Base-by-base conservation (phyloP, 2,113 vertebrate species). In the Lagopus muta region DNA sequence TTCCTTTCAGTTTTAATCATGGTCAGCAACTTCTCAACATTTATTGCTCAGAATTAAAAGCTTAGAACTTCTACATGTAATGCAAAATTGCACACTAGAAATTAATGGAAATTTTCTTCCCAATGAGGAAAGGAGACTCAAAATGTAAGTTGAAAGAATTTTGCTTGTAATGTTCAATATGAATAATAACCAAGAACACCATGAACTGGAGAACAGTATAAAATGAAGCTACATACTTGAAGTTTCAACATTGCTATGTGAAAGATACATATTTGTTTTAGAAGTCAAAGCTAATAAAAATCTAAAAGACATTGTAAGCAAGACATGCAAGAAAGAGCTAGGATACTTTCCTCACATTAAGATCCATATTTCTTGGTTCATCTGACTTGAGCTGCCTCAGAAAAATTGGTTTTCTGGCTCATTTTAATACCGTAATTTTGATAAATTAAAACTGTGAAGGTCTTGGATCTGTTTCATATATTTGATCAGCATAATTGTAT, bases 401-500 rank as follows among this genome's bases (percentile, higher is more conserved):
- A 66, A 78, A 13, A 65, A 42, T 15, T 55, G 15, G 0, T 74
- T 93, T 88, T 52, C 50, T 80, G 73, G 13, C 6, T 92, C 60
- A 42, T 42, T 88, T 82, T 74, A 82, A 83, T 81, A 71, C 12
- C 38, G 8, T 70, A 72, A 88, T 93, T 85, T 91, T 92, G 38
- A 74, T 61, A 79, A 58, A 89, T 93, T 92, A 88, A 88, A 95
- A 88, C 30, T 86, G 12, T 77, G 40, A 85, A 91, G 55, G 30
- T 80, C 22, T 94, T 94, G 71, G 58, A 88, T 62, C 40, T 28
- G 24, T 82, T 86, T 71, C 55, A 60, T 86, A 19, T 73, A 91
- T 90, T 95, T 88, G 79, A 93, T 86, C 73, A 75, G 27, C 62
- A 40, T 94, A 93, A 90, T 80, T 86, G 48, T 80, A 80, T 88